A percentile compares a stretch with the other conserved stretches of the same genome.
Evolutionary conservation across 2,888 invertebrate species (phyloP).

Genomic region (Temnothorax unifasciatus): DNA sequence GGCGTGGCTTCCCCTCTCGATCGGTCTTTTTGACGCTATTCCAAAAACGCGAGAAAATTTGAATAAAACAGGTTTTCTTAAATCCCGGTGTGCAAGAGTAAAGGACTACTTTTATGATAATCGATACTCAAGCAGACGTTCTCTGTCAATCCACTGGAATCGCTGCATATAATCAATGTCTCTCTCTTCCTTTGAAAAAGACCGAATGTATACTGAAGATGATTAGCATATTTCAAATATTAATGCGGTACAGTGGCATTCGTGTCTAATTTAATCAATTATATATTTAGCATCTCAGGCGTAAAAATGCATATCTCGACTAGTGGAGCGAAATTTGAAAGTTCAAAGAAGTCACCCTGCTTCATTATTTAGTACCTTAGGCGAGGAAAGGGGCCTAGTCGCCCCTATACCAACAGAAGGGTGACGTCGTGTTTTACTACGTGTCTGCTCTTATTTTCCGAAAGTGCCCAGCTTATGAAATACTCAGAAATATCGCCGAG

Average conservation of each 20-base stretch:
- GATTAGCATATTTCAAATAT: conserved; percentile 49
- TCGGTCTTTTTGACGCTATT: conserved; percentile 5
- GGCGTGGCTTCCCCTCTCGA: conserved; percentile 16
- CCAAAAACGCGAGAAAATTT: conserved; percentile 45
- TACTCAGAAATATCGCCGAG: conserved; percentile 56
- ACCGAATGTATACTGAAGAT: neutral
- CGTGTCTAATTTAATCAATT: conserved; percentile 28
- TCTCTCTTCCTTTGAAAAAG: neutral
- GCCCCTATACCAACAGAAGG: conserved; percentile 19
- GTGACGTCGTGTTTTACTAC: conserved; percentile 49
- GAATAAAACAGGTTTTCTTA: conserved; percentile 40
- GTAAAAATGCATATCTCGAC: conserved; percentile 34
- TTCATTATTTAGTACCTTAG: conserved; percentile 57
- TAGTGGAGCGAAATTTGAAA: conserved; percentile 37
- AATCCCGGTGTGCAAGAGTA: conserved; percentile 32
- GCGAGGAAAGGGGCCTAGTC: conserved; percentile 33
- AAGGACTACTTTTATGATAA: conserved; percentile 40
- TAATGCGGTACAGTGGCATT: conserved; percentile 21
- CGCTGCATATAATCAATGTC: conserved; percentile 15
- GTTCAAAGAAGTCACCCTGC: conserved; percentile 40
- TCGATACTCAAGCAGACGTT: conserved; percentile 26
- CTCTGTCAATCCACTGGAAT: conserved; percentile 3
- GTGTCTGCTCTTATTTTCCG: conserved; percentile 55
- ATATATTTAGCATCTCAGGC: conserved; percentile 33
- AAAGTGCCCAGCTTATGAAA: conserved; percentile 56